phyloP scores from a whole-genome alignment of 2,113 vertebrate genomes.

The Chloroceryle aenea region DNA sequence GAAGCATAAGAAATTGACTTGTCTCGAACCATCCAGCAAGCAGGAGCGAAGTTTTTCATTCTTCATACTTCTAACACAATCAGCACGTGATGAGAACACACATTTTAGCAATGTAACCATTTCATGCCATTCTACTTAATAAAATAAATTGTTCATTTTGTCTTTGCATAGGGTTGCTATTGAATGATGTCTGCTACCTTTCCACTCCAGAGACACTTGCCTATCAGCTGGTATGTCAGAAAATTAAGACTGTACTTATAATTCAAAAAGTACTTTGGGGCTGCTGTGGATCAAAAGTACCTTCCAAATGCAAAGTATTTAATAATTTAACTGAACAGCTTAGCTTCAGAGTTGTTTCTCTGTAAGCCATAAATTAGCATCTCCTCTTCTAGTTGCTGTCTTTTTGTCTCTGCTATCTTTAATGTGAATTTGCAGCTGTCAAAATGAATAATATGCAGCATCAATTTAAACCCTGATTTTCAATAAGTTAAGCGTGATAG shows the following conservation, averaged over 20 bases:
- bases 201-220: not conserved
- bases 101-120: not conserved
- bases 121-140: not conserved
- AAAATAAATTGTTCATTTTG: not conserved
- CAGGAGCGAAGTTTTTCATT: not conserved
- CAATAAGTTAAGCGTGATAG: slow-evolving; percentile 74
- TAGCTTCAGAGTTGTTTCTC: slow-evolving; percentile 73
- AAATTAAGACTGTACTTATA: slow-evolving; percentile 15
- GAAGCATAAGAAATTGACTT: not conserved
- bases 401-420: slow-evolving; percentile 76
- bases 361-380: slow-evolving; percentile 78
- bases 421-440: slow-evolving; percentile 82
- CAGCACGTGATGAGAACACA: not conserved
- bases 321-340: slow-evolving; percentile 63
- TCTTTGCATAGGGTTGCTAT: not conserved
- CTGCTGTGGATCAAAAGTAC: slow-evolving; percentile 24
- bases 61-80: not conserved
- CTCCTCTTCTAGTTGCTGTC: slow-evolving; percentile 67
- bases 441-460: slow-evolving; percentile 82
- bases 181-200: not conserved
- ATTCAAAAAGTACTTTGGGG: not conserved
- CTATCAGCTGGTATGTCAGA: not conserved
- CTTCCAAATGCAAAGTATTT: slow-evolving; percentile 56
- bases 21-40: not conserved
- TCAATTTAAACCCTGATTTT: slow-evolving; percentile 80